Conservation (phyloP, 2,888 invertebrate genomes). For the Cerastis leucographa region DNA sequence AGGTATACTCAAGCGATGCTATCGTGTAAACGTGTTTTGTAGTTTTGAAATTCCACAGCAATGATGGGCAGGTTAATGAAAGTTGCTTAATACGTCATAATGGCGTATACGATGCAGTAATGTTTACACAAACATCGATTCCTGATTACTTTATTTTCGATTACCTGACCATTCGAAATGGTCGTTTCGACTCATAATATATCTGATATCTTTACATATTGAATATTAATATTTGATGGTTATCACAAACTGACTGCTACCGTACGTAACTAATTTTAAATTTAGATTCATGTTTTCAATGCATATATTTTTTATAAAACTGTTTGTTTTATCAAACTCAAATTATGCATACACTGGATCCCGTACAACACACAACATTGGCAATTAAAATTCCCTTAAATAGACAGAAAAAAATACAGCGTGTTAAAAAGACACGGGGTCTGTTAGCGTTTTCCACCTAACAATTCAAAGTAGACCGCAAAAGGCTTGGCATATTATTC, state of each 20-base stretch:
- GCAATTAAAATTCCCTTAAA: slow-evolving; percentile 40
- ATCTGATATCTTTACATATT: slow-evolving; percentile 37
- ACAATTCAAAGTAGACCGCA: slow-evolving; percentile 49
- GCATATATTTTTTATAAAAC: slow-evolving; percentile 47
- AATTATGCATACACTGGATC: slow-evolving; percentile 44
- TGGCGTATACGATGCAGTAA: slow-evolving; percentile 21
- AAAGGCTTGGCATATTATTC: slow-evolving; percentile 61
- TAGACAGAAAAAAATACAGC: slow-evolving; percentile 7
- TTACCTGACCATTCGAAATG: slow-evolving; percentile 25
- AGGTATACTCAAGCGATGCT: slow-evolving; percentile 74
- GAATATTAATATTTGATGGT: slow-evolving; percentile 57
- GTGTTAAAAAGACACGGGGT: background rate
- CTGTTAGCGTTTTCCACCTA: slow-evolving; percentile 56
- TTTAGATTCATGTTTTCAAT: slow-evolving; percentile 57
- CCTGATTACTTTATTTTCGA: slow-evolving; percentile 51
- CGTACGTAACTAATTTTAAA: slow-evolving; percentile 53
- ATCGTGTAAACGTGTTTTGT: slow-evolving; percentile 68
- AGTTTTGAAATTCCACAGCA: slow-evolving; percentile 57
- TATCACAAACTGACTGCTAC: slow-evolving; percentile 56
- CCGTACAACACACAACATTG: slow-evolving; percentile 13
- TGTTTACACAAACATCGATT: slow-evolving; percentile 29
- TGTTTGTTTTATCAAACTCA: slow-evolving; percentile 40
- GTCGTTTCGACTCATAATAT: background rate
- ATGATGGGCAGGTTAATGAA: slow-evolving; percentile 58
- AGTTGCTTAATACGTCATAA: slow-evolving; percentile 53